Conservation (phyloP, 1,140 invertebrate species). For the Drosophila varians region DNA sequence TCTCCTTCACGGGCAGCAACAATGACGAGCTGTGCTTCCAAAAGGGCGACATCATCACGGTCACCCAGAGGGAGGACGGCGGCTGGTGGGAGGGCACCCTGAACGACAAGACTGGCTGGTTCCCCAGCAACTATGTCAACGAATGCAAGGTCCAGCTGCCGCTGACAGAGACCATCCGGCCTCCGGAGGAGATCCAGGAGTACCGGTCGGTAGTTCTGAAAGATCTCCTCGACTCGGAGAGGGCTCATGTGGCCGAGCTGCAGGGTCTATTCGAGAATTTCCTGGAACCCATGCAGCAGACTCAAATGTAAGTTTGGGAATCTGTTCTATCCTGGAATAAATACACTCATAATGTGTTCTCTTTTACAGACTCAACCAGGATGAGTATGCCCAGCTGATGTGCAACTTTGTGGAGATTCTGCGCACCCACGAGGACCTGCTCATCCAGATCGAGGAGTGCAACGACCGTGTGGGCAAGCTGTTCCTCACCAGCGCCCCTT, state of each 20-base stretch:
- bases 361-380: constrained; percentile 89
- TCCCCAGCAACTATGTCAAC: constrained; percentile 98
- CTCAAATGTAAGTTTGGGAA: constrained; percentile 90
- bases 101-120: constrained; percentile 98
- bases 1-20: constrained; percentile 97
- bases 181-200: constrained; percentile 89
- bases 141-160: constrained; percentile 90
- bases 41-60: constrained; percentile 98
- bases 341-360: background rate
- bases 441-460: constrained; percentile 91
- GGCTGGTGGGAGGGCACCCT: constrained; percentile 99
- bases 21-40: constrained; percentile 99
- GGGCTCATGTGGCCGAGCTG: constrained; percentile 93
- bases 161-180: constrained; percentile 84
- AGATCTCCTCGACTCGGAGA: constrained; percentile 96
- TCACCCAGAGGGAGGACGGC: constrained; percentile 96
- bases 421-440: constrained; percentile 91
- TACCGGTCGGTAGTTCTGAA: constrained; percentile 94
- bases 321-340: rapidly evolving
- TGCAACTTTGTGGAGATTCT: constrained; percentile 95
- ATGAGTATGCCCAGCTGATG: constrained; percentile 93
- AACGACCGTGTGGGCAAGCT: constrained; percentile 96
- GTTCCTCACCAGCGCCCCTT: constrained; percentile 93
- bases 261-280: constrained; percentile 93
- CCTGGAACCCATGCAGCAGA: constrained; percentile 91